These are phyloP conservation scores for Megalops atlanticus DNA, from an alignment of 2,113 vertebrate species.

Conservation along the genomic window DNA sequence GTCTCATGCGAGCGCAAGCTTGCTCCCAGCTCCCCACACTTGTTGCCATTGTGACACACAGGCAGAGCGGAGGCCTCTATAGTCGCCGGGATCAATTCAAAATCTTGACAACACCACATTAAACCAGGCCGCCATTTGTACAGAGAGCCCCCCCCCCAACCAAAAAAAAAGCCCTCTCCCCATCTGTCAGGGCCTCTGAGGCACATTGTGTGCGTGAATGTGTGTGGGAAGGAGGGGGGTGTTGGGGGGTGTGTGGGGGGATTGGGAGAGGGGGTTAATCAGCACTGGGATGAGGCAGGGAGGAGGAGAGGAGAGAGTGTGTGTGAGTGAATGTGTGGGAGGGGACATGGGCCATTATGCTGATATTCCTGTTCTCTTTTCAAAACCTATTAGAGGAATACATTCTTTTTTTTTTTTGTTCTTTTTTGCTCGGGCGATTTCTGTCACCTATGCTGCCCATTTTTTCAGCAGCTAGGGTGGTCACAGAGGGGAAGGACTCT, in stretches of 20 bases:
- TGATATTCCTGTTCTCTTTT: constrained; percentile 75
- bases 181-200: constrained; percentile 81
- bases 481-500: constrained; percentile 72
- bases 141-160: constrained; percentile 64
- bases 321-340: constrained; percentile 68
- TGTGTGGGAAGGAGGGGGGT: constrained; percentile 70
- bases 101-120: constrained; percentile 76
- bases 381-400: constrained; percentile 74
- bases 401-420: constrained; percentile 49
- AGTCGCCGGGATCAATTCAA: constrained; percentile 78
- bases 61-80: constrained; percentile 75
- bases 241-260: no score
- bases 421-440: constrained; percentile 63
- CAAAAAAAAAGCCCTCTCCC: constrained; percentile 65
- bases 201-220: constrained; percentile 63
- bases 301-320: constrained; percentile 44
- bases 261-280: constrained; percentile 73
- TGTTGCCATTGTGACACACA: constrained; percentile 76
- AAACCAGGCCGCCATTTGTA: constrained; percentile 75
- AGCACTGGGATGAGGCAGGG: constrained; percentile 70
- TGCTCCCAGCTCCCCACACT: constrained; percentile 79
- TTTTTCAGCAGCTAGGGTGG: constrained; percentile 75
- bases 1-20: constrained; percentile 78
- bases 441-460: constrained; percentile 80
- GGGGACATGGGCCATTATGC: constrained; percentile 77